Evolutionary conservation across 2,888 invertebrate species (phyloP), one percentile per base, ranked within the genome.

Genomic region (Hydriomena furcata): DNA sequence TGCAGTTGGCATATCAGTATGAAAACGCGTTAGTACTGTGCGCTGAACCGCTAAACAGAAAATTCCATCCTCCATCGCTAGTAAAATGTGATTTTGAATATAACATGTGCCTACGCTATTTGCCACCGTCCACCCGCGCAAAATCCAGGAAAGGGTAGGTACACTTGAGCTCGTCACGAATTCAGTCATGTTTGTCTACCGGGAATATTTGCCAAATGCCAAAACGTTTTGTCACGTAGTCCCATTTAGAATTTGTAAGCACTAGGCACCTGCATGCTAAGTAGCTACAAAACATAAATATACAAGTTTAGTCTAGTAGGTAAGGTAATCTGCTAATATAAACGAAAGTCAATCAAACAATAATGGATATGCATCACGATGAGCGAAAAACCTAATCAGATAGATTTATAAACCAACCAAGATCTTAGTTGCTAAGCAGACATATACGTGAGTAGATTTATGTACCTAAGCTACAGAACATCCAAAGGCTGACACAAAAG

Each of bases 191-290:
- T 55, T 51, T 43, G 34, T 51, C 40, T 49, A 36, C 35, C 42
- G 58, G 52, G 53, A 65, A 65, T 63, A 55, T 52, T 58, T 52
- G 52, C 30, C 24, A 47, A 38, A 52, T 44, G 50, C 23, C 43
- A 52, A 28, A 46, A 52, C 38, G 45, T 36, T 49, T 58, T 57
- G 44, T 41, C 53, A 48, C 52, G 52, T 44, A 50, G 30, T 28
- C 34, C 36, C 23, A 46, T 46, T 52, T 37, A 21, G 17, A 10
- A 36, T 31, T 31, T 13, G 30, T 31, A 21, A 25, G 40, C 24
- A 32, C 27, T 23, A 36, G 30, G 20, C 35, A 21, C 21, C 17
- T 28, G 30, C 12, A 36, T 38, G 24, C 10, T 21, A 50, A 44
- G 13, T 7, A 40, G 30, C 12, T 11, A 17, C 7, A 7, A 12